Evolutionary conservation across 2,113 vertebrate species (phyloP).

Genomic region (Rhea americana): DNA sequence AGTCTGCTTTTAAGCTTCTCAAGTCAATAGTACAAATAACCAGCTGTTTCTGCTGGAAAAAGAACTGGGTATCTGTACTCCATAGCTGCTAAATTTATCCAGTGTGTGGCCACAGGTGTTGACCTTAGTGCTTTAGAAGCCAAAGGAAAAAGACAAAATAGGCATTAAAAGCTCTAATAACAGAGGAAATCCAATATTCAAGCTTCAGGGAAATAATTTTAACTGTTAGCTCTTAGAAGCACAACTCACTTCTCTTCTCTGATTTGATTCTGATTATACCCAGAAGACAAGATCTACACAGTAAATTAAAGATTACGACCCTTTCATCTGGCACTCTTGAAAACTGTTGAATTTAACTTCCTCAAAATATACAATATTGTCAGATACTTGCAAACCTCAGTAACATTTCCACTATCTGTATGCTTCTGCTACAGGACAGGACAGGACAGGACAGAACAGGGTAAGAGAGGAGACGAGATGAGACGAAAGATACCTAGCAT

Average conservation of each 20-base stretch:
- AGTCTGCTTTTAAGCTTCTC: not conserved
- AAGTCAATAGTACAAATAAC: not conserved
- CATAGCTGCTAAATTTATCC: not conserved
- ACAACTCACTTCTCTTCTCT: not conserved
- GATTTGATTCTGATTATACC: not conserved
- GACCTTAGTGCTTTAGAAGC: not conserved
- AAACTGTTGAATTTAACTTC: not conserved
- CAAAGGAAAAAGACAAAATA: not conserved
- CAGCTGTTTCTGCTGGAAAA: not conserved
- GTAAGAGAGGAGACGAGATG: too few relatives aligned
- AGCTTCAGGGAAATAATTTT: not conserved
- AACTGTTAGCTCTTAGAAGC: not conserved
- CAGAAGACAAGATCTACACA: not conserved
- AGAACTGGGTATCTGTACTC: not conserved
- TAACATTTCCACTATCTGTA: not conserved
- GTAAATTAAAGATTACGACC: not conserved
- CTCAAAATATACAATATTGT: not conserved
- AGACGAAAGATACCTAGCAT: not conserved
- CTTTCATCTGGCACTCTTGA: not conserved
- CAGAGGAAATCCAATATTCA: not conserved
- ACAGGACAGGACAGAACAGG: too few relatives aligned
- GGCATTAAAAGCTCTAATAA: not conserved
- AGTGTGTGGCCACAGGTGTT: slow-evolving; percentile 4
- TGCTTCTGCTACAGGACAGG: not conserved
- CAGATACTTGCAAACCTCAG: not conserved